A percentile compares a stretch with the other conserved stretches of the same genome.
Conservation (phyloP, 1,140 invertebrate species). For the Drosophila albomicans region DNA sequence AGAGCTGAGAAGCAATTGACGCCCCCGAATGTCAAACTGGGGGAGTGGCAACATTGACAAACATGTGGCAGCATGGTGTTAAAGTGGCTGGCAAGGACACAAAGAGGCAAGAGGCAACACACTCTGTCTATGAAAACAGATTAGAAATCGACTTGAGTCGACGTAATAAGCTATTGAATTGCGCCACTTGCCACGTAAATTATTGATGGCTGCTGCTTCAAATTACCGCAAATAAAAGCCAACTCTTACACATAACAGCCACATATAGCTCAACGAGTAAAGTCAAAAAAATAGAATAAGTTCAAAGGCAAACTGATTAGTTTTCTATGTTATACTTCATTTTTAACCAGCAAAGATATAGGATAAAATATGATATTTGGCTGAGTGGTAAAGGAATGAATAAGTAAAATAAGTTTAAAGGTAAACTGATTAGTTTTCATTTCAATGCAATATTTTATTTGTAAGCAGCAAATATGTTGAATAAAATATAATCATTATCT, state of each 20-base stretch:
- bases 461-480: too few species aligned
- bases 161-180: constrained; percentile 30
- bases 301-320: background rate
- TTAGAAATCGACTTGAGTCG: constrained; percentile 41
- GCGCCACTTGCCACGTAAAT: constrained; percentile 28
- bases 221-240: constrained; percentile 12
- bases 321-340: background rate
- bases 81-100: background rate
- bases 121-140: constrained; percentile 28
- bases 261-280: background rate
- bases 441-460: too few species aligned
- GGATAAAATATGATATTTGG: too few species aligned
- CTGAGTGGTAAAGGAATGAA: too few species aligned
- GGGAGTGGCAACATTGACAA: constrained; percentile 39
- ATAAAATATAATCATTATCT: too few species aligned
- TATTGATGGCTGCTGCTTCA: constrained; percentile 22
- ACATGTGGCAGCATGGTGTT: constrained; percentile 17
- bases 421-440: too few species aligned
- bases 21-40: background rate
- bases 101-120: background rate
- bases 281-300: background rate
- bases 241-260: background rate
- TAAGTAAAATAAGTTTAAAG: too few species aligned
- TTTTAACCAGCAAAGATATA: too few species aligned
- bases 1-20: constrained; percentile 21